Evolutionary conservation across 2,888 invertebrate genomes (phyloP).

Genomic region (Zaprionus lineosus): DNA sequence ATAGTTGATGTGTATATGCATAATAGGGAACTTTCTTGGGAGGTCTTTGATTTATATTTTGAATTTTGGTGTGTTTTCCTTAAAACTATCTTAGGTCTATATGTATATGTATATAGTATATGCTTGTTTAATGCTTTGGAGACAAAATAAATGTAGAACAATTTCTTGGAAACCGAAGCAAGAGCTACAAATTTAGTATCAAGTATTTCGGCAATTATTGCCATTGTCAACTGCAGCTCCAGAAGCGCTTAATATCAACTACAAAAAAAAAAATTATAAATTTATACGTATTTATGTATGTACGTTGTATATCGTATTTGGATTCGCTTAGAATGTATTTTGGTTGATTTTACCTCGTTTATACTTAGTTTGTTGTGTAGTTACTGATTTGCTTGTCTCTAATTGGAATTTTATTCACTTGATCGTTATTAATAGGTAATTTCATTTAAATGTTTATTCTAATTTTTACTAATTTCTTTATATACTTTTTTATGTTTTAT

Average conservation of each 20-base stretch:
- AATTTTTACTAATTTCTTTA: slow-evolving; percentile 63
- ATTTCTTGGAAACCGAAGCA: slow-evolving; percentile 65
- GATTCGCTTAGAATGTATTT: slow-evolving; percentile 21
- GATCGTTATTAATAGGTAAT: slow-evolving; percentile 13
- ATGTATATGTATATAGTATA: slow-evolving; percentile 21
- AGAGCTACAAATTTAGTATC: slow-evolving; percentile 27
- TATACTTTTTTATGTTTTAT: slow-evolving; percentile 1
- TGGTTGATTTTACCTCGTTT: slow-evolving; percentile 15
- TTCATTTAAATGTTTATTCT: slow-evolving; percentile 47
- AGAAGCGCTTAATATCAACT: slow-evolving; percentile 11
- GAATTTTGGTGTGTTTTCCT: slow-evolving; percentile 54
- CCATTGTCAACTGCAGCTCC: slow-evolving; percentile 4
- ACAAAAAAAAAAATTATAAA: background rate
- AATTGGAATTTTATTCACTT: slow-evolving; percentile 66
- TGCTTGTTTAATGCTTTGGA: slow-evolving; percentile 29
- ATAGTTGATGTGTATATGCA: slow-evolving; percentile 55
- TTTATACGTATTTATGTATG: slow-evolving; percentile 2
- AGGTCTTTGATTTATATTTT: slow-evolving; percentile 70
- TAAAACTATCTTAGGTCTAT: slow-evolving; percentile 39
- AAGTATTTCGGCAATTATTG: background rate
- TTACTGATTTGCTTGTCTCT: slow-evolving; percentile 20
- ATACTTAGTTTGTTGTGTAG: slow-evolving; percentile 13
- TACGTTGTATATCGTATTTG: slow-evolving; percentile 4
- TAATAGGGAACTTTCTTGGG: slow-evolving; percentile 74
- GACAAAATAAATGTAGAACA: slow-evolving; percentile 14